phyloP scores from a whole-genome alignment of 2,797 vertebrate species.

The Myotis vivesi region DNA sequence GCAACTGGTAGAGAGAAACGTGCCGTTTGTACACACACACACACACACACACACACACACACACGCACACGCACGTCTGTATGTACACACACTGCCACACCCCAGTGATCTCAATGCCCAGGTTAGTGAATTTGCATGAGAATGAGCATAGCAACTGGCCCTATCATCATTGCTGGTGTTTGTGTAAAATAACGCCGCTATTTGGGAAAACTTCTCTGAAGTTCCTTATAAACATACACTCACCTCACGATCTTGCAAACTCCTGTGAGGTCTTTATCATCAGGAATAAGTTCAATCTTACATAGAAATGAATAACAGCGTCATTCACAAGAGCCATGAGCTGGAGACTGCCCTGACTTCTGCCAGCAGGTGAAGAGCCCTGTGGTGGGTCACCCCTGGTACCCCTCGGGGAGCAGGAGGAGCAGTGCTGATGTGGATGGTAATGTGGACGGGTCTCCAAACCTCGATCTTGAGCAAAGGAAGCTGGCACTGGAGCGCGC shows the following conservation, averaged over 20 bases:
- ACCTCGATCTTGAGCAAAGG: not conserved
- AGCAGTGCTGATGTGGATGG: not conserved
- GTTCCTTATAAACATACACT: not conserved
- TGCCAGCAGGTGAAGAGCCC: not conserved
- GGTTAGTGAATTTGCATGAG: not conserved
- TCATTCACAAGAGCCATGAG: not conserved
- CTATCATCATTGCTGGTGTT: not conserved
- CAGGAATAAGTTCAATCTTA: not conserved
- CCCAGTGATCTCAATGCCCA: not conserved
- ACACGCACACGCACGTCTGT: rapidly evolving
- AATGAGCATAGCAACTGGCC: not conserved
- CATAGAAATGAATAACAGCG: not conserved
- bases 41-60: not conserved
- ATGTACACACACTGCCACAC: not conserved
- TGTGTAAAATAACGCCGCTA: not conserved
- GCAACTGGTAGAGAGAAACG: not conserved
- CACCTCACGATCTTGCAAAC: not conserved
- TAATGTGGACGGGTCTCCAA: not conserved
- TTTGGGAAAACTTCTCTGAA: not conserved
- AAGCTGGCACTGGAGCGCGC: not conserved
- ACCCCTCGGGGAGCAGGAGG: not conserved
- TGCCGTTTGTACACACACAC: not conserved
- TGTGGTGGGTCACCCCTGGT: not conserved
- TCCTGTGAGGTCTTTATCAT: not conserved
- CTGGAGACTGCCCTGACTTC: not conserved